phyloP scores from a whole-genome alignment of 2,888 invertebrate genomes.

The Ryuthela nishihirai region DNA sequence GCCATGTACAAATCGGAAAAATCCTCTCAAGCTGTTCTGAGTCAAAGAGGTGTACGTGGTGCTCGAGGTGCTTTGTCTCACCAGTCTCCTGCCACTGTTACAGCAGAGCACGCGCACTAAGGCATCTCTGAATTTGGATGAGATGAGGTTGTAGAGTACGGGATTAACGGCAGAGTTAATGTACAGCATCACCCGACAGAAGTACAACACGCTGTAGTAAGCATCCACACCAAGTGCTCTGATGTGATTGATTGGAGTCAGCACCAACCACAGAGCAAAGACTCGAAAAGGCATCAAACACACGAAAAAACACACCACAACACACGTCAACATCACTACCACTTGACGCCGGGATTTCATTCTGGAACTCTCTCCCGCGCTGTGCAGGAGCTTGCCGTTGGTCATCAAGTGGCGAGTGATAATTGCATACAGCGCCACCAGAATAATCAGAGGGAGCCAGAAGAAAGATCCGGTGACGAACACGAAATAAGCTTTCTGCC shows the following conservation, averaged over 20 bases:
- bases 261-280: constrained; percentile 79
- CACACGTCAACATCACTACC: constrained; percentile 81
- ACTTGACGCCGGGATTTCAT: constrained; percentile 63
- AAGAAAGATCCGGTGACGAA: constrained; percentile 73
- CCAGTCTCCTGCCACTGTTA: background rate
- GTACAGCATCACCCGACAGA: constrained; percentile 81
- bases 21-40: too few species aligned
- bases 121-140: constrained; percentile 72
- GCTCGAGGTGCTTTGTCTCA: background rate
- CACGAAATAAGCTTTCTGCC: constrained; percentile 76
- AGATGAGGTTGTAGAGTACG: constrained; percentile 84
- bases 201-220: constrained; percentile 76
- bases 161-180: constrained; percentile 88
- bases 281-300: constrained; percentile 85
- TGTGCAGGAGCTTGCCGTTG: background rate
- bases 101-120: constrained; percentile 54
- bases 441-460: constrained; percentile 72
- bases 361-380: background rate
- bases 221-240: constrained; percentile 69
- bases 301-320: constrained; percentile 82
- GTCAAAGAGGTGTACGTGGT: too few species aligned
- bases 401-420: constrained; percentile 77
- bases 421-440: constrained; percentile 75
- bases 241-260: constrained; percentile 65
- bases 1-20: too few species aligned